Conservation (phyloP, 23 tunicate genomes). For the Halocynthia roretzi region DNA sequence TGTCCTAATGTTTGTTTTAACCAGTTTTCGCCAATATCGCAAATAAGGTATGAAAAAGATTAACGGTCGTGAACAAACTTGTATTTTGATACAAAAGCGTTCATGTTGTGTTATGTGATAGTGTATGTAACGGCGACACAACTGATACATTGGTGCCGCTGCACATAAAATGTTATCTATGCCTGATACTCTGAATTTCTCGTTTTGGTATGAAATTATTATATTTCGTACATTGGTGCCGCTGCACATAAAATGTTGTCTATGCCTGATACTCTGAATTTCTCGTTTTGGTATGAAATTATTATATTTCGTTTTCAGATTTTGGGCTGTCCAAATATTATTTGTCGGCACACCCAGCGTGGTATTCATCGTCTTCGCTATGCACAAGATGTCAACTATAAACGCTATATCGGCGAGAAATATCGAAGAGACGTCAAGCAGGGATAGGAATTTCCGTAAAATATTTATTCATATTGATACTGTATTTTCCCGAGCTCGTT, state of each 20-base stretch:
- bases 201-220: too few relatives aligned
- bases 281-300: too few relatives aligned
- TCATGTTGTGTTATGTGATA: too few relatives aligned
- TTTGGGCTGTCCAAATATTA: slow-evolving; percentile 86
- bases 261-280: too few relatives aligned
- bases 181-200: too few relatives aligned
- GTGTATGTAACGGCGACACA: too few relatives aligned
- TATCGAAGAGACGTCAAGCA: not conserved
- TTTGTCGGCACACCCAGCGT: slow-evolving; percentile 93
- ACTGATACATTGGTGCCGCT: too few relatives aligned
- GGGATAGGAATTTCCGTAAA: not conserved
- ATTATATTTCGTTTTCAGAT: slow-evolving; percentile 33
- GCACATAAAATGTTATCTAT: too few relatives aligned
- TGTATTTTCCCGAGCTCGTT: too few relatives aligned
- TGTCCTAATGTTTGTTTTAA: slow-evolving; percentile 91
- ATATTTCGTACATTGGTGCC: slow-evolving; percentile 2
- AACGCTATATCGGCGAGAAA: slow-evolving; percentile 9
- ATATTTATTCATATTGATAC: not conserved
- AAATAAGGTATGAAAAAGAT: slow-evolving; percentile 49
- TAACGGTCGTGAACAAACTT: too few relatives aligned
- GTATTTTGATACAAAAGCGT: too few relatives aligned
- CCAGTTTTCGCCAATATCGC: slow-evolving; percentile 81
- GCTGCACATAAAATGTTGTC: too few relatives aligned
- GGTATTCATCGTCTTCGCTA: slow-evolving; percentile 69
- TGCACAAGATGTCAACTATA: slow-evolving; percentile 43